Evolutionary conservation across 2,797 vertebrate genomes (phyloP).

Genomic region (Clarias fuscus): DNA sequence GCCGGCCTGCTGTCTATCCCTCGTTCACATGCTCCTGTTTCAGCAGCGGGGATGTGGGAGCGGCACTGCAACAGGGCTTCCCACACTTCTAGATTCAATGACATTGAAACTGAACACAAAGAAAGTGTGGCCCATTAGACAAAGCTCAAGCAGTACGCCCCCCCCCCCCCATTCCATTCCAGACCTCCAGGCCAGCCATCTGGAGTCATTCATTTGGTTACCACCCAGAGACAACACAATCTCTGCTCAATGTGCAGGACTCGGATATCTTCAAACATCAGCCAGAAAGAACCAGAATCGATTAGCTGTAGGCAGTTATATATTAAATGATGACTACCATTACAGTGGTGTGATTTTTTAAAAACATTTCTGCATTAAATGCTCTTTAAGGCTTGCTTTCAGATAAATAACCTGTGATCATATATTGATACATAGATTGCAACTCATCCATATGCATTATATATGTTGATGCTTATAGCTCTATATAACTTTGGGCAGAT

Average conservation of each 20-base stretch:
- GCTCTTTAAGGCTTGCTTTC: neutral
- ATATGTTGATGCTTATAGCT: neutral
- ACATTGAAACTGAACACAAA: constrained; percentile 73
- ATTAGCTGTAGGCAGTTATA: neutral
- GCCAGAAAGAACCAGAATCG: neutral
- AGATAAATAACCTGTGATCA: neutral
- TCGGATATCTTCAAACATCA: constrained; percentile 28
- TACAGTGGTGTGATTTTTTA: neutral
- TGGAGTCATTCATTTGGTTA: constrained; percentile 69
- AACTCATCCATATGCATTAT: neutral
- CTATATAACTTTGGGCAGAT: constrained; percentile 53
- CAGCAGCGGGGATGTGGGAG: constrained; percentile 75
- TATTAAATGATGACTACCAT: neutral
- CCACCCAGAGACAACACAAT: constrained; percentile 52
- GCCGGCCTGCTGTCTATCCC: constrained; percentile 55
- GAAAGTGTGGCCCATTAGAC: constrained; percentile 76
- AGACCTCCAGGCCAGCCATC: constrained; percentile 71
- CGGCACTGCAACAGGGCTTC: constrained; percentile 69
- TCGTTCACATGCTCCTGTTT: constrained; percentile 72
- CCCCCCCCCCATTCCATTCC: constrained; percentile 42
- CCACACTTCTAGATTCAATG: constrained; percentile 77
- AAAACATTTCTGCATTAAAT: neutral
- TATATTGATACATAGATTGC: neutral
- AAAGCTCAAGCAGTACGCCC: constrained; percentile 63
- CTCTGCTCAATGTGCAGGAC: constrained; percentile 7